Percentiles rank a stretch among this genome's conserved stretches.
Conservation (phyloP, 2,113 vertebrate species). For the Marmota flaviventris region DNA sequence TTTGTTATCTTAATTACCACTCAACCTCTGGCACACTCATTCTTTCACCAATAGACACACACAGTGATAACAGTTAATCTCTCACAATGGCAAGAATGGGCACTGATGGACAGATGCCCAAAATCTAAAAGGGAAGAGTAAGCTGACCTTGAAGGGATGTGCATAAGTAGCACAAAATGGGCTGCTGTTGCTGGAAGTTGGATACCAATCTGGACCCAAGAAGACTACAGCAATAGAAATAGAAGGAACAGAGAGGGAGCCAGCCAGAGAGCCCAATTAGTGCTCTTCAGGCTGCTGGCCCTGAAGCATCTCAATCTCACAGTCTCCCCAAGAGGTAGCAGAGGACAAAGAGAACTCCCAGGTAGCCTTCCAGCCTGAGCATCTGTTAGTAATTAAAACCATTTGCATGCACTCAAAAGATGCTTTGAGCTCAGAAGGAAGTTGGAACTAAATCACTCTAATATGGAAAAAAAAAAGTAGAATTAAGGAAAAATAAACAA, state of each 20-base stretch:
- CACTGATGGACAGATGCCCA: background rate
- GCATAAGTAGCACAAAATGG: background rate
- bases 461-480: conserved; percentile 46
- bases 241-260: background rate
- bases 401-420: background rate
- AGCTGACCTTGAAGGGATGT: background rate
- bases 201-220: background rate
- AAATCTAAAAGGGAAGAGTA: background rate
- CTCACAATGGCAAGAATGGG: background rate
- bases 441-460: conserved; percentile 13
- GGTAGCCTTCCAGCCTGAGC: background rate
- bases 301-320: background rate
- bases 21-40: background rate
- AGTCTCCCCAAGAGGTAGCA: background rate
- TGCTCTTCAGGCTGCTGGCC: background rate
- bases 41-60: background rate
- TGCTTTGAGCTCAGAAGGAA: background rate
- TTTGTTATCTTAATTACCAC: background rate
- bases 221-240: background rate
- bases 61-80: background rate
- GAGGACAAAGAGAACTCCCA: background rate
- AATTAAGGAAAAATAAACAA: conserved; percentile 58
- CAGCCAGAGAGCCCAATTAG: background rate
- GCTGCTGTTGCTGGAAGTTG: background rate
- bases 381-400: background rate